Evolutionary conservation across 2,888 invertebrate genomes (phyloP), one percentile per base, ranked within the genome.

Genomic region (Leptopilina syphax): DNA sequence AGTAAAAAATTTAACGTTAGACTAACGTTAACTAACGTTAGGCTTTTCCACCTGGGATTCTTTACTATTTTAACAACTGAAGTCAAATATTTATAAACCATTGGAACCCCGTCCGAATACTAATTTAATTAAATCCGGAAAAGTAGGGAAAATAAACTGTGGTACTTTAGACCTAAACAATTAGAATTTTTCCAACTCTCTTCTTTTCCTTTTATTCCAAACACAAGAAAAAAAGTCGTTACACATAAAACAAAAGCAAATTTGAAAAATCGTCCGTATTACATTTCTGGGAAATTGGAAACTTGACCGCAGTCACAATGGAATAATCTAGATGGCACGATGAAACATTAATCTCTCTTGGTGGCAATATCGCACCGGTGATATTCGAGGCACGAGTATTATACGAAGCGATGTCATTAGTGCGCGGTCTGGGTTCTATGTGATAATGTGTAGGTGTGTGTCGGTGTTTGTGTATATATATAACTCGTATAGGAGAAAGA

Each of bases 331-430:
- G 80, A 68, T 78, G 73, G 76, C 24, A 66, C 65, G 82, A 84
- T 86, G 88, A 90, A 91, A 89, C 91, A 91, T 91, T 91, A 91
- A 90, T 91, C 90, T 91, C 89, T 88, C 87, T 85, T 85, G 88
- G 89, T 89, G 89, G 89, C 89, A 91, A 91, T 91, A 90, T 91
- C 89, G 88, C 83, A 80, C 83, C 88, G 89, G 89, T 89, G 89
- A 91, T 91, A 91, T 91, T 91, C 91, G 88, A 90, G 89, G 89
- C 90, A 90, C 89, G 90, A 90, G 88, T 89, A 88, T 89, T 88
- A 89, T 87, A 87, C 84, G 85, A 86, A 86, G 83, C 86, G 86
- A 86, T 88, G 88, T 87, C 89, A 89, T 89, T 89, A 89, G 89
- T 88, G 86, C 82, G 83, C 80, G 80, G 81, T 80, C 34, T 67